phyloP scores from a whole-genome alignment of 35 echinoderm and acorn worm species.

The Stichopus chloronotus region DNA sequence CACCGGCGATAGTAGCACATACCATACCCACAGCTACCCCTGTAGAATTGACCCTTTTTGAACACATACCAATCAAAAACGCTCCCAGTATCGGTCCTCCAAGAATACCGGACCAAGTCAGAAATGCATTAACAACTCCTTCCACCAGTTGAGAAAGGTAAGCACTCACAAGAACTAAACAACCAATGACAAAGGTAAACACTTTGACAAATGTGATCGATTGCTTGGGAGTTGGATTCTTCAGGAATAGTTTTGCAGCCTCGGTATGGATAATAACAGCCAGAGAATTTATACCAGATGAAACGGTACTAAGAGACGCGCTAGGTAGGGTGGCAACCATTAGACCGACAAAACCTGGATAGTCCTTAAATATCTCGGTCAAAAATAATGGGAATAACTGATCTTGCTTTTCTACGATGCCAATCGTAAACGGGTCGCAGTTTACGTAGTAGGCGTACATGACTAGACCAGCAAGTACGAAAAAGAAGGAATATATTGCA shows the following conservation, averaged over 20 bases:
- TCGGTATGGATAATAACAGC: background rate
- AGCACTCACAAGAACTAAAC: background rate
- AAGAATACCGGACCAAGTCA: background rate
- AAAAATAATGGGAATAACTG: background rate
- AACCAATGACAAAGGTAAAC: background rate
- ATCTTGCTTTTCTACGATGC: background rate
- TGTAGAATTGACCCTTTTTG: background rate
- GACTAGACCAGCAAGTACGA: background rate
- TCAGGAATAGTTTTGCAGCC: background rate
- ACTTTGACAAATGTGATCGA: background rate
- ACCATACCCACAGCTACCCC: background rate
- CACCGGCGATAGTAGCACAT: background rate
- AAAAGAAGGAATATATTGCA: background rate
- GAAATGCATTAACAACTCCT: background rate
- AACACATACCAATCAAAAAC: background rate
- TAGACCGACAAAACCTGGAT: background rate
- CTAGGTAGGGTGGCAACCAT: background rate
- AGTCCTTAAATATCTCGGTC: background rate
- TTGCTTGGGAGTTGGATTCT: background rate
- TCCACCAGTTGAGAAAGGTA: background rate
- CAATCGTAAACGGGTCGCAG: background rate
- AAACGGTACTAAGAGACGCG: background rate
- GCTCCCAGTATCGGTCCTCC: background rate
- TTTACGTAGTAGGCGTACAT: background rate
- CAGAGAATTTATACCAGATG: conserved; percentile 15